Evolutionary conservation across 1,140 invertebrate genomes (phyloP), one percentile per base, ranked within the genome.

Genomic region (Delia radicum): DNA sequence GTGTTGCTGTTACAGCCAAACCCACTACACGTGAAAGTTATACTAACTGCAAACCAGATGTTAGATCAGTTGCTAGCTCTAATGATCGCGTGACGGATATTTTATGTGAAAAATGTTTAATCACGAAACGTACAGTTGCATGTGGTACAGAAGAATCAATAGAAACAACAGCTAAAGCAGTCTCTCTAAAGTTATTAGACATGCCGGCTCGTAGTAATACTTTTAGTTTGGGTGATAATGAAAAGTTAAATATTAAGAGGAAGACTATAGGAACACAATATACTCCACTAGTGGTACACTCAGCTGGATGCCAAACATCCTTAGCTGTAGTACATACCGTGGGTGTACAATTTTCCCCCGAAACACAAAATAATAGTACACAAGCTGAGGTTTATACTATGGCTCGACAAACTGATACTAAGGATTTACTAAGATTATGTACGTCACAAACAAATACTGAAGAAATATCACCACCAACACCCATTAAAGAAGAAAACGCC

Each of bases 81-180:
- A 86, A 89, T 29, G 83, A 87, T 74, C 87, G 82, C 3, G 81
- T 89, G 21, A 81, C 81, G 55, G 87, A 88, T 74, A 81, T 85
- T 26, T 78, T 87, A 13, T 91, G 90, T 81, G 86, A 87, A 13
- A 89, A 87, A 81, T 91, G 90, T 80, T 85, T 82, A 15, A 78
- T 85, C 0, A 75, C 76, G 29, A 89, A 87, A 75, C 80, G 79
- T n/a, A 85, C 79, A 37, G 79, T 89, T 8, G 87, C 80, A 69
- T 83, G 87, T n/a, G 87, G 87, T 29, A 80, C 84, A 2, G 81
- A 87, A n/a, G 79, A 82, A 1, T 80, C 86, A 2, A 78, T 78
- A 10, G 80, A 81, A 24, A 79, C 81, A 10, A 61, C 63, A 71
- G 77, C 77, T 18, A 76, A 76, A 48, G 55, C 62, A 13, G 37